Base-by-base conservation (phyloP, 2,888 invertebrate genomes). In the Dugesia japonica region DNA sequence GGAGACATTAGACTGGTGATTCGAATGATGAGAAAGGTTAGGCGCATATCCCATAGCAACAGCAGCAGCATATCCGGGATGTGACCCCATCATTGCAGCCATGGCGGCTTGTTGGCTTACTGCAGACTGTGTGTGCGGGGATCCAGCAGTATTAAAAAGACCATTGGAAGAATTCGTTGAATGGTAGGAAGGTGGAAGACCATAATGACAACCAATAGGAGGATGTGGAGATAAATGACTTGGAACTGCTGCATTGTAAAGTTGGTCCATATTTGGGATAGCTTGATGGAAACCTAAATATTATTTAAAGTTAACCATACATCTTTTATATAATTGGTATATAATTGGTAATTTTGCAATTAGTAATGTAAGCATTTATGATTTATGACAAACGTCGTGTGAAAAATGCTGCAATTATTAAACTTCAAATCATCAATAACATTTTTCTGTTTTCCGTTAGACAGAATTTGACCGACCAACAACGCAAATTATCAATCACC, bases 161-260 rank as follows among this genome's bases (percentile, higher is more conserved):
- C 56, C 56, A 23, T 56, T 56, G n/a, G 56, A 56, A 56, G 56
- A 23, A n/a, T 56, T 56, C 7, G n/a, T 56, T 20, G 56, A 56
- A 56, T 56, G 56, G 56, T 56, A 56, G 4, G 56, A 20, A 9
- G 56, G 56, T 56, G 56, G 56, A 56, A 56, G 56, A n/a, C 56
- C 56, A 56, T 56, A 56, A 56, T 56, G 56, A n/a, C 56, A 56
- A 56, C 56, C 56, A n/a, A 56, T 56, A 20, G 56, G 56, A 56
- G 56, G 56, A 56, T 56, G 56, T 13, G 56, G 56, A 20, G 56
- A 56, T n/a, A 56, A 56, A 56, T 56, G 56, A 23, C 23, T 56
- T 7, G 56, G 56, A 1, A 56, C 56, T 56, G 56, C 56, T 56
- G 56, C 56, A 56, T 56, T 56, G 17, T 56, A 56, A n/a, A 56